phyloP scores from a whole-genome alignment of 92 coral and sea anemone genomes.

The Siderastrea siderea region DNA sequence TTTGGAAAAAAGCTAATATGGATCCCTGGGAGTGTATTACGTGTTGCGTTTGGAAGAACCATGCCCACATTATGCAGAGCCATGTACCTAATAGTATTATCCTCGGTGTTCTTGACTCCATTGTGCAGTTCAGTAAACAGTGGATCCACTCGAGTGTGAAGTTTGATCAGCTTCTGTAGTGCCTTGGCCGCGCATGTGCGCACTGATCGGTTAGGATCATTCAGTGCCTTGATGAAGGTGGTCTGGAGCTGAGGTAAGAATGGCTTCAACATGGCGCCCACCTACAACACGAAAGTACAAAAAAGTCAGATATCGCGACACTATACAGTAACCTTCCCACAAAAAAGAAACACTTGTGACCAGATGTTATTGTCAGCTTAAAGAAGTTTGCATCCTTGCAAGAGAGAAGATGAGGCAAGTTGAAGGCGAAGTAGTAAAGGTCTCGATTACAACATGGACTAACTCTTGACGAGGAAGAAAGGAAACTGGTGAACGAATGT shows the following conservation, averaged over 20 bases:
- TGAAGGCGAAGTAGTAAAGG: too few species aligned
- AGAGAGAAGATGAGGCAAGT: neutral
- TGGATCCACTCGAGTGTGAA: conserved; percentile 98
- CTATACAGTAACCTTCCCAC: neutral
- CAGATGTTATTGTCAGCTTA: neutral
- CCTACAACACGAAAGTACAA: conserved; percentile 51
- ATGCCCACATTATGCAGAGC: neutral
- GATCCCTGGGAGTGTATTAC: too few species aligned
- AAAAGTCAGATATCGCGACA: neutral
- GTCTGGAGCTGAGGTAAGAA: conserved; percentile 98
- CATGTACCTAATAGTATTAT: conserved; percentile 85
- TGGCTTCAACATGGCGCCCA: conserved; percentile 95
- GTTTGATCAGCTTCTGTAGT: conserved; percentile 87
- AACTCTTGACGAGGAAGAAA: too few species aligned
- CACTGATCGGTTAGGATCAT: conserved; percentile 93
- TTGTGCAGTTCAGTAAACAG: conserved; percentile 97
- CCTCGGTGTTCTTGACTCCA: conserved; percentile 97
- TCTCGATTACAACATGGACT: too few species aligned
- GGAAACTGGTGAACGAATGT: too few species aligned
- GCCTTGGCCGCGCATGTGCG: conserved; percentile 94
- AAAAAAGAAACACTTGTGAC: neutral
- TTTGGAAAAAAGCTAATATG: too few species aligned
- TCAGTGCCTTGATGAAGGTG: conserved; percentile 95
- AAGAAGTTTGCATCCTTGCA: neutral
- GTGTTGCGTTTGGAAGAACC: too few species aligned